A percentile compares a stretch with the other conserved stretches of the same genome.
Evolutionary conservation across 1,140 invertebrate species (phyloP).

Genomic region (Drosophila obscura): DNA sequence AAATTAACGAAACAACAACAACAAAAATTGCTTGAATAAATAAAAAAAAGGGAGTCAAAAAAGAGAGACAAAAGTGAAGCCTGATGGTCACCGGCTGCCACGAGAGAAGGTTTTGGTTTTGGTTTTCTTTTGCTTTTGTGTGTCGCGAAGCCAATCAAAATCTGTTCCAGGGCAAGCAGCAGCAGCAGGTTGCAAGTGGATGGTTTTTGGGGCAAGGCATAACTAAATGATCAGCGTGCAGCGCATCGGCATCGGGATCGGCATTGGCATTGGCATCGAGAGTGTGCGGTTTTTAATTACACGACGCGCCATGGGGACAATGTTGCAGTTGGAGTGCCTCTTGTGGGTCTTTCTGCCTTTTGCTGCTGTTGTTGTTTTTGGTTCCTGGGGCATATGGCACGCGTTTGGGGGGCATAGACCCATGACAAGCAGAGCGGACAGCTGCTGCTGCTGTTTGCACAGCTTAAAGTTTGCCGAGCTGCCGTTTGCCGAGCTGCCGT

Average conservation of each 20-base stretch:
- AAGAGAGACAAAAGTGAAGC: slow-evolving; percentile 51
- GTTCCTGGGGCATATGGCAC: slow-evolving; percentile 66
- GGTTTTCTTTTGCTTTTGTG: slow-evolving; percentile 31
- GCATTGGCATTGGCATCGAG: not conserved
- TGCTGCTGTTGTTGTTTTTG: no score
- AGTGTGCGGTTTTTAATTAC: slow-evolving; percentile 73
- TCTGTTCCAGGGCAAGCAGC: slow-evolving; percentile 47
- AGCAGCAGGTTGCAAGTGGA: slow-evolving; percentile 55
- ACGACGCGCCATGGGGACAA: slow-evolving; percentile 18
- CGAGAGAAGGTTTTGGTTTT: slow-evolving; percentile 29
- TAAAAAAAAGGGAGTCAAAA: slow-evolving; percentile 42
- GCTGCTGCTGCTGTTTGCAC: slow-evolving; percentile 35
- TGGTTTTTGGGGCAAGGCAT: slow-evolving; percentile 44
- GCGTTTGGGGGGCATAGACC: slow-evolving; percentile 50
- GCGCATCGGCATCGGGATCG: slow-evolving; percentile 10
- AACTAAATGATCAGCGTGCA: slow-evolving; percentile 71
- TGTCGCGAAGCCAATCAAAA: slow-evolving; percentile 80
- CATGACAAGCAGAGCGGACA: slow-evolving; percentile 58
- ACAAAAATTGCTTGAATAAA: slow-evolving; percentile 4
- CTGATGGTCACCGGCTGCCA: slow-evolving; percentile 61
- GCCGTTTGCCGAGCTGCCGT: slow-evolving; percentile 52
- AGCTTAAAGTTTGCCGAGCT: slow-evolving; percentile 68
- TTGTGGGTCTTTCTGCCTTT: slow-evolving; percentile 13
- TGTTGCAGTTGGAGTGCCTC: slow-evolving; percentile 46
- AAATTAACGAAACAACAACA: slow-evolving; percentile 1